Conservation (phyloP, 2,113 vertebrate genomes). For the Lepidothrix coronata region DNA sequence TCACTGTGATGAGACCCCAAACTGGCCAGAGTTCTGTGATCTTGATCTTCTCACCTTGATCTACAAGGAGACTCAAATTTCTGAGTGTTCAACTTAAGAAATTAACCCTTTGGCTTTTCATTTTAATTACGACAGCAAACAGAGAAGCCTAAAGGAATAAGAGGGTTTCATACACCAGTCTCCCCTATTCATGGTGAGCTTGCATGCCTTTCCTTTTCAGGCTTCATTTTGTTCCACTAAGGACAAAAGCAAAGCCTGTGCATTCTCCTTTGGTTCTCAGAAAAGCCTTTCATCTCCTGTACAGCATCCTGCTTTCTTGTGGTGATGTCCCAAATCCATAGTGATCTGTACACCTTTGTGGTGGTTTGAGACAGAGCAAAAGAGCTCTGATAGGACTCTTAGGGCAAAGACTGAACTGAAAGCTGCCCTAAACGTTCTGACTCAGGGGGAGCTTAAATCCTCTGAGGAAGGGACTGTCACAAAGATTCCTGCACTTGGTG, state of each 20-base stretch:
- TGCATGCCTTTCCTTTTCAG: background rate
- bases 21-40: background rate
- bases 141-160: background rate
- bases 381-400: too few species aligned
- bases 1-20: background rate
- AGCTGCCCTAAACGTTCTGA: too few species aligned
- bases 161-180: background rate
- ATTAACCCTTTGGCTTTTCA: background rate
- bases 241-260: background rate
- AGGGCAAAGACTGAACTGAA: too few species aligned
- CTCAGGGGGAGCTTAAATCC: too few species aligned
- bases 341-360: background rate
- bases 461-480: too few species aligned
- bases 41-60: background rate
- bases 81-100: background rate
- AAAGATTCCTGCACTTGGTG: too few species aligned
- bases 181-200: background rate
- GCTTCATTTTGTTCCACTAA: background rate
- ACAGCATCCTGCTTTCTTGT: background rate
- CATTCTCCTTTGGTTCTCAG: background rate
- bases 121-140: background rate
- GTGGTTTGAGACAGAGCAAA: too few species aligned
- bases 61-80: background rate
- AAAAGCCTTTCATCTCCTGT: background rate
- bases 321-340: background rate